These are phyloP conservation scores for Scolanthus callimorphus DNA, from an alignment of 92 coral and sea anemone species.

Conservation along the genomic window DNA sequence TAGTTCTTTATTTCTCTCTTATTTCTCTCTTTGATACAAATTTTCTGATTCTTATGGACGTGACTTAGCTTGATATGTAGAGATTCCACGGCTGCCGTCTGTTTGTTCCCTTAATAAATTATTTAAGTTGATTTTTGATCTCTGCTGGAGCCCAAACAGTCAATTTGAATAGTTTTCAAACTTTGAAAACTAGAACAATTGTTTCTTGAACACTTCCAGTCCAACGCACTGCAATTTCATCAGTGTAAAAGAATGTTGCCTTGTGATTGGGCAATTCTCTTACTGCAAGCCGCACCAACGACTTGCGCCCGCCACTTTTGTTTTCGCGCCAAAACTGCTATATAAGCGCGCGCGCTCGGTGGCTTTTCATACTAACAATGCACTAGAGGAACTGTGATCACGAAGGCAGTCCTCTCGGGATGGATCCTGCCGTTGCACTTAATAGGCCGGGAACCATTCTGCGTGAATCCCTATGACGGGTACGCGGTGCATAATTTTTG, in stretches of 20 bases:
- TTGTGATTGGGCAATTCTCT: not conserved
- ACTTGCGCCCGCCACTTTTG: slow-evolving; percentile 3
- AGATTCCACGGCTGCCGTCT: too few species aligned
- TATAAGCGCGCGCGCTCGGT: not conserved
- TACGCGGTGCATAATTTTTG: slow-evolving; percentile 93
- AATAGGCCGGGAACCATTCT: slow-evolving; percentile 45
- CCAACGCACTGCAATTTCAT: not conserved
- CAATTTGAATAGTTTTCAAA: too few species aligned
- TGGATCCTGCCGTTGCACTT: slow-evolving; percentile 57
- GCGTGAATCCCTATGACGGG: slow-evolving; percentile 71
- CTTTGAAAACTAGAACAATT: too few species aligned
- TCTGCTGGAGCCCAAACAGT: too few species aligned
- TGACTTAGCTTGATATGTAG: too few species aligned
- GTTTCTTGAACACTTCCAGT: too few species aligned
- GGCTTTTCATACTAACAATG: slow-evolving; percentile 80
- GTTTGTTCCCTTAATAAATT: too few species aligned
- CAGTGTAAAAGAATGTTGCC: not conserved
- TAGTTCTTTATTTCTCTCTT: too few species aligned
- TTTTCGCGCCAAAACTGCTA: not conserved
- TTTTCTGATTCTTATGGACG: too few species aligned
- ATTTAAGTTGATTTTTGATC: too few species aligned
- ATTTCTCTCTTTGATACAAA: too few species aligned
- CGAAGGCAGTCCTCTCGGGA: slow-evolving; percentile 83
- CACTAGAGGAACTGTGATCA: slow-evolving; percentile 90
- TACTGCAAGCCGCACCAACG: not conserved